Base-by-base conservation (phyloP, 2,797 vertebrate species). In the Enteromius viviparus region DNA sequence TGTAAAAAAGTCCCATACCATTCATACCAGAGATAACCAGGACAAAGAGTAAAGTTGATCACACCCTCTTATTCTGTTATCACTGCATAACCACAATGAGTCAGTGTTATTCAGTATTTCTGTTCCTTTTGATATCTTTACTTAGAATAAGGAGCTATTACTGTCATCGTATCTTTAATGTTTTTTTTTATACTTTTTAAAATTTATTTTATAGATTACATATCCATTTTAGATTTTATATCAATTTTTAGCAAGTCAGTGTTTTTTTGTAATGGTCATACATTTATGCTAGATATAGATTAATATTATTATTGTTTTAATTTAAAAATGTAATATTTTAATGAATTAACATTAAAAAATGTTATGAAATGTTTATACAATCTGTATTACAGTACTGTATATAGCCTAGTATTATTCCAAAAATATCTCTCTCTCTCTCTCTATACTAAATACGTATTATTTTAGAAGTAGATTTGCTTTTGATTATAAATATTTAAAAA, bases 1-100 rank as follows among this genome's bases (percentile, higher is more conserved):
- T 80, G 60, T 72, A 60, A 40, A 82, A 69, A 37, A 45, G 9
- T 71, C 47, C 23, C 64, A 84, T 72, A 42, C 34, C 58, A 64
- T 55, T 53, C 77, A 76, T 19, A 72, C 37, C 40, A 68, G 12
- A 69, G 45, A 55, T 69, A 83, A 60, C 65, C 42, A 66, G 14
- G 21, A 76, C 47, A 58, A 80, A 71, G 17, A 26, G 29, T 37
- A 62, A 65, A 79, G 69, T 40, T 83, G 42, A 66, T 53, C 40
- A 37, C 65, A 65, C 75, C 42, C 65, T 60, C 14, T 40, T 51
- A 37, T 21, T 42, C 32, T 55, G 37, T 47, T 69, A 75, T 80
- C 45, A 17, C 21, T n/a, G 10, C 3, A 51, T 55, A 42, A 40
- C 26, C n/a, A 29, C n/a, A n/a, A 21, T 51, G 55, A 21, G 34